Evolutionary conservation across 2,888 invertebrate species (phyloP), one percentile per base, ranked within the genome.

Genomic region (Pristionchus entomophagus): DNA sequence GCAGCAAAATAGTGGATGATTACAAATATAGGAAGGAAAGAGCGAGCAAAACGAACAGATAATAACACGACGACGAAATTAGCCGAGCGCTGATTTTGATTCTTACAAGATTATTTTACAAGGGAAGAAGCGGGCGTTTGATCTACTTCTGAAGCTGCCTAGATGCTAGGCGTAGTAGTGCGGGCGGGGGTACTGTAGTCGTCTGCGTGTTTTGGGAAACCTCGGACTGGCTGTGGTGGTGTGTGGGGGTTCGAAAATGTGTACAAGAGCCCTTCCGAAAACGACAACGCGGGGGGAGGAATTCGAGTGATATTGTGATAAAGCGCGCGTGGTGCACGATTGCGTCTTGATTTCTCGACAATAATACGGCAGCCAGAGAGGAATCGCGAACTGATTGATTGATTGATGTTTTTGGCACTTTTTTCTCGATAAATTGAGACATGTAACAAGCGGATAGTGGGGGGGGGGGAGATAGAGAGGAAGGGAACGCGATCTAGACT

Each of bases 341-440:
- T 65, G 65, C 8, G 14, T 45, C 35, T 35, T 4, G 19, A 17
- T n/a, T 45, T 62, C 32, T 17, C 32, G 38, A 41, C 41, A 73
- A 45, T 41, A 73, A 73, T 73, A 41, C 41, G 45, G 65, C 73
- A 73, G 22, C 5, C 6, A 65, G 12, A 32, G 29, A 12, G 65
- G 29, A 35, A 12, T 19, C 10, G 45, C n/a, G 17, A 35, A 65
- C 6, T 17, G 65, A 29, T 29, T 17, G 32, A 5, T 17, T 4
- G 51, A 32, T 29, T 35, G 6, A 3, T 73, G n/a, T 14, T 41
- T 73, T 45, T 69, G 69, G 73, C 73, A 73, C 73, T n/a, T n/a
- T 73, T 73, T 0, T 73, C 45, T 56, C 41, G 73, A 73, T 73
- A 73, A 73, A 73, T 73, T 35, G 65, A 73, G 73, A 73, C 73